A percentile compares a stretch with the other conserved stretches of the same genome.
Evolutionary conservation across 2,888 invertebrate genomes (phyloP).

Genomic region (Perithous albicinctus): DNA sequence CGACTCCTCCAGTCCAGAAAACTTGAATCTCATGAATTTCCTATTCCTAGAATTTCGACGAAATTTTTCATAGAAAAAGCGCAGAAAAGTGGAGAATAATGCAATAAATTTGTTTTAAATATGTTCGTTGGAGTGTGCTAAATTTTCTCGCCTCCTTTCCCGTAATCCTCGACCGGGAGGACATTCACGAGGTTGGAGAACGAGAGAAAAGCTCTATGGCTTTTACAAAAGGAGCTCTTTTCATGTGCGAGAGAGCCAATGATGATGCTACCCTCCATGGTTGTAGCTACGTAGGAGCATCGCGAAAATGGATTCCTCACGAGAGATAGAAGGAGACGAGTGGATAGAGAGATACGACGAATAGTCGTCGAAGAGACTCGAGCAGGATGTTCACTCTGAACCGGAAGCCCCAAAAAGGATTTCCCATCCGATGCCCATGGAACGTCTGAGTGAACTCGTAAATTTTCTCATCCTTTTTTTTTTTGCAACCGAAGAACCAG

Average conservation of each 20-base stretch:
- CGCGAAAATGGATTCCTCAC: conserved; percentile 57
- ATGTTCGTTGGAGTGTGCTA: conserved; percentile 3
- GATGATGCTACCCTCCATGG: conserved; percentile 28
- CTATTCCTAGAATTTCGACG: not conserved
- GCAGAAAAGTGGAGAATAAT: not conserved
- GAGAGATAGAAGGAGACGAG: not conserved
- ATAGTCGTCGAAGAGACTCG: conserved; percentile 26
- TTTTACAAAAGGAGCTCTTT: conserved; percentile 40
- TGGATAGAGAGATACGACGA: not conserved
- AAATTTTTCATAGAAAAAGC: conserved; percentile 1
- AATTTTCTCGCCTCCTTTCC: conserved; percentile 22
- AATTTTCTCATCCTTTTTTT: conserved; percentile 2
- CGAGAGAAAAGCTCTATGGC: conserved; percentile 40
- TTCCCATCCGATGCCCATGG: conserved; percentile 32
- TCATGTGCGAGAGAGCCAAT: conserved; percentile 48
- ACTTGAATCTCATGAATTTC: not conserved
- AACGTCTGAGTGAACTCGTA: conserved; percentile 16
- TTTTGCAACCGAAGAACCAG: not conserved
- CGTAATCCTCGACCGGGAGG: not conserved
- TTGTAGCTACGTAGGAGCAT: not conserved
- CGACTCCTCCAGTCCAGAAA: conserved; percentile 20
- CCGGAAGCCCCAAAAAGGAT: conserved; percentile 53
- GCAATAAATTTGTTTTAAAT: conserved; percentile 46
- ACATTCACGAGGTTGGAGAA: conserved; percentile 31
- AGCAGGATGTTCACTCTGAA: conserved; percentile 46